A percentile compares a stretch with the other conserved stretches of the same genome.
Evolutionary conservation across 2,888 invertebrate genomes (phyloP).

Genomic region (Oscheius myriophilus): DNA sequence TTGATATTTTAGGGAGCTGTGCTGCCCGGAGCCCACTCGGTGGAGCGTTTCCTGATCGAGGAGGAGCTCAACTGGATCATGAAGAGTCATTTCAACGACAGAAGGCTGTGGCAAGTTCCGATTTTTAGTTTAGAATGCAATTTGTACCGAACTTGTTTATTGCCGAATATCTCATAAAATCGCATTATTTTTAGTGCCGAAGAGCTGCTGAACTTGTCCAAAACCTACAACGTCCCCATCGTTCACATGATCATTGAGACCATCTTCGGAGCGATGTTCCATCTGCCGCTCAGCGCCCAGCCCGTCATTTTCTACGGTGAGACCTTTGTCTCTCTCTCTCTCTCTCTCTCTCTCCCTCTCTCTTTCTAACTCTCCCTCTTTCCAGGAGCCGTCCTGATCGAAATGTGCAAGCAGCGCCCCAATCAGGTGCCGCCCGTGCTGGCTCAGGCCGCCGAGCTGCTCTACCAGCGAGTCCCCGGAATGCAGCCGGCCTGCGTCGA

Average conservation of each 20-base stretch:
- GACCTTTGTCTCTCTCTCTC: neutral
- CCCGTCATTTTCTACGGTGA: slow-evolving; percentile 47
- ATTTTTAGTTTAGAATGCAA: slow-evolving; percentile 6
- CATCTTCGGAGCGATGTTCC: slow-evolving; percentile 87
- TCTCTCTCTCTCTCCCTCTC: neutral
- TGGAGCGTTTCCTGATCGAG: slow-evolving; percentile 95
- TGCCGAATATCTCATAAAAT: neutral
- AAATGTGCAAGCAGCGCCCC: slow-evolving; percentile 94
- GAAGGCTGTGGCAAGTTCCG: slow-evolving; percentile 84
- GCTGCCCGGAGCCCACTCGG: slow-evolving; percentile 93
- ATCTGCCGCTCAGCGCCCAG: slow-evolving; percentile 87
- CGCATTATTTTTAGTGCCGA: slow-evolving; percentile 79
- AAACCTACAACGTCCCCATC: slow-evolving; percentile 85
- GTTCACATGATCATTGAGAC: slow-evolving; percentile 95
- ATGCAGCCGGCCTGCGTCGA: slow-evolving; percentile 98
- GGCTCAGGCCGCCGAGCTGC: slow-evolving; percentile 95
- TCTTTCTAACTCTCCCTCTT: neutral
- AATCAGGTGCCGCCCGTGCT: slow-evolving; percentile 92
- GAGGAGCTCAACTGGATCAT: slow-evolving; percentile 94
- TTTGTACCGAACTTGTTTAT: neutral
- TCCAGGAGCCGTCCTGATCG: slow-evolving; percentile 90
- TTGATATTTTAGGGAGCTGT: slow-evolving; percentile 71
- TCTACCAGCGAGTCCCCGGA: slow-evolving; percentile 92
- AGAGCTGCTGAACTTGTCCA: slow-evolving; percentile 88
- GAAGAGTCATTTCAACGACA: slow-evolving; percentile 85